phyloP scores from a whole-genome alignment of 2,888 invertebrate genomes.

The Eucriotettix oculatus region DNA sequence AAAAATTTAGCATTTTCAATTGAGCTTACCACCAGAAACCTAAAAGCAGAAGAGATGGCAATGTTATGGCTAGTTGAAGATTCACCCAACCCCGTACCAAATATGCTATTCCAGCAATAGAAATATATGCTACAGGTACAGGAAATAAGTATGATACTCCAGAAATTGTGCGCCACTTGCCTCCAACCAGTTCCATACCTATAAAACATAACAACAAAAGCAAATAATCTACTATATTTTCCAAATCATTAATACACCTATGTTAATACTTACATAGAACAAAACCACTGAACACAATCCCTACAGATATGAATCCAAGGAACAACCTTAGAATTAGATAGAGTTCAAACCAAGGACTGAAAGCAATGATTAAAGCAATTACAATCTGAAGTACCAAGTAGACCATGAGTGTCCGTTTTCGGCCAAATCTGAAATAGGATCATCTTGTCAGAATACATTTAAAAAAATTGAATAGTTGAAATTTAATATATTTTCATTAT shows the following conservation, averaged over 20 bases:
- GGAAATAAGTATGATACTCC: constrained; percentile 70
- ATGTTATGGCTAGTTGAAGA: constrained; percentile 51
- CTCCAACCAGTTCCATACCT: constrained; percentile 62
- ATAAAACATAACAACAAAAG: background rate
- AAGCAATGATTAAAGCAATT: constrained; percentile 46
- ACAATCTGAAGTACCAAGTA: constrained; percentile 51
- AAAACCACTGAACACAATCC: constrained; percentile 65
- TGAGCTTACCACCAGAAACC: constrained; percentile 40
- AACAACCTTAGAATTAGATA: constrained; percentile 51
- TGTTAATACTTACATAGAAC: constrained; percentile 34
- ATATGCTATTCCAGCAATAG: constrained; percentile 54
- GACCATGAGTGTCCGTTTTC: constrained; percentile 56
- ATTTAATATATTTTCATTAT: too few relatives aligned
- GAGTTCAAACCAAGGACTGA: constrained; percentile 51
- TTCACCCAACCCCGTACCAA: constrained; percentile 54
- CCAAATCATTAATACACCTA: too few relatives aligned
- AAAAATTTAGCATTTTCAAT: too few relatives aligned
- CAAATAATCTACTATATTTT: too few relatives aligned
- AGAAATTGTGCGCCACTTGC: constrained; percentile 62
- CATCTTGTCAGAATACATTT: background rate
- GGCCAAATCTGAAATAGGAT: constrained; percentile 37
- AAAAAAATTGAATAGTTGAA: too few relatives aligned
- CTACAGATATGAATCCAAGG: constrained; percentile 62
- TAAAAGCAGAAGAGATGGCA: constrained; percentile 52
- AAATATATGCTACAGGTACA: constrained; percentile 56